Conservation (phyloP, 2,888 invertebrate genomes). For the Lacanobia oleracea region DNA sequence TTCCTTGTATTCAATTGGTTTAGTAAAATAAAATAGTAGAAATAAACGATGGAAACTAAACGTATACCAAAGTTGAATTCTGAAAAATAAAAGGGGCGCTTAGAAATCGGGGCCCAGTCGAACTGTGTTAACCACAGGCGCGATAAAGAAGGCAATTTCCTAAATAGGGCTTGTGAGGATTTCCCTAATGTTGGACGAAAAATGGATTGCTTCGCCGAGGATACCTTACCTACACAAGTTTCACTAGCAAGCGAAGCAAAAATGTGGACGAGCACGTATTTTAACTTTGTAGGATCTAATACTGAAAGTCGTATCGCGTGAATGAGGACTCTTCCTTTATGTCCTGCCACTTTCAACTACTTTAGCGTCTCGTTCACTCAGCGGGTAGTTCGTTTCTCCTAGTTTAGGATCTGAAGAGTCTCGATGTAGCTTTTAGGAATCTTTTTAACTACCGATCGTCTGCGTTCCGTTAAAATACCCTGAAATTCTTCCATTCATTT, state of each 20-base stretch:
- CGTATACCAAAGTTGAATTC: conserved; percentile 72
- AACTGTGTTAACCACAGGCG: conserved; percentile 80
- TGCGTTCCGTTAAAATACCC: neutral
- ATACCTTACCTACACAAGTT: conserved; percentile 69
- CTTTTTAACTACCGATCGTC: conserved; percentile 22
- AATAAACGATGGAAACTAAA: conserved; percentile 67
- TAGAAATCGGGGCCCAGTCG: conserved; percentile 71
- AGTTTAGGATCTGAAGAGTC: conserved; percentile 52
- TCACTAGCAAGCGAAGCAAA: conserved; percentile 53
- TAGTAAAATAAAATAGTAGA: conserved; percentile 64
- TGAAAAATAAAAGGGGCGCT: conserved; percentile 67
- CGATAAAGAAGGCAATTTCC: conserved; percentile 87
- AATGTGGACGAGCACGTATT: conserved; percentile 39
- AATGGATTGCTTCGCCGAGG: conserved; percentile 81
- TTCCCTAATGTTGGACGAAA: conserved; percentile 86
- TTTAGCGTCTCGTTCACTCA: conserved; percentile 41
- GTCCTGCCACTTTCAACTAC: conserved; percentile 45
- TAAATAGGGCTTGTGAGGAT: conserved; percentile 87
- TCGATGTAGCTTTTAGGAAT: conserved; percentile 43
- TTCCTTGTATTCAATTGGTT: conserved; percentile 67
- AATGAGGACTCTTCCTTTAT: conserved; percentile 59
- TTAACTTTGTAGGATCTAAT: conserved; percentile 57
- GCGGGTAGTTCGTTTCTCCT: conserved; percentile 27
- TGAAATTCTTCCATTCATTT: neutral
- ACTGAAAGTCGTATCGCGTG: conserved; percentile 51